Conservation (phyloP, 2,113 vertebrate genomes). For the Rhinoptilus africanus region DNA sequence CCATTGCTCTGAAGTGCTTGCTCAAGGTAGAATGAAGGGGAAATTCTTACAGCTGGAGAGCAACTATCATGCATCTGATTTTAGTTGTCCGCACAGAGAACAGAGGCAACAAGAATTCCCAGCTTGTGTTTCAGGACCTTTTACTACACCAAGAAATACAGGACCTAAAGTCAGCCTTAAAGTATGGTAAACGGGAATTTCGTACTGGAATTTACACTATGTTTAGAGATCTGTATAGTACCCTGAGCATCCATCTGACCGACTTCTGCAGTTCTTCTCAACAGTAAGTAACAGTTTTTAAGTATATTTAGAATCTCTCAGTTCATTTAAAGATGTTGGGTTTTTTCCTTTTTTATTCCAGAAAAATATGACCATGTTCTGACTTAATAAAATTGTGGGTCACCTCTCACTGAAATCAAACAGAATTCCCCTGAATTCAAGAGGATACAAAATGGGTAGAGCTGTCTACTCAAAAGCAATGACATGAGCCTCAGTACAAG, state of each 20-base stretch:
- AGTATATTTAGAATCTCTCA: neutral
- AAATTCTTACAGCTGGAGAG: neutral
- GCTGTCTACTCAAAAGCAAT: neutral
- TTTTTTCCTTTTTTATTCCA: neutral
- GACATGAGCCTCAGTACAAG: neutral
- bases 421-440: neutral
- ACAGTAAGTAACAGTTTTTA: neutral
- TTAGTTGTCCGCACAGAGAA: neutral
- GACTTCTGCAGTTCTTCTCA: neutral
- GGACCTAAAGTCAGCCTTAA: neutral
- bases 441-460: neutral
- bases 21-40: neutral
- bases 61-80: fast-evolving
- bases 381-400: neutral
- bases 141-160: neutral
- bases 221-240: neutral
- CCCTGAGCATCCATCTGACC: neutral
- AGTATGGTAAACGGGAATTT: neutral
- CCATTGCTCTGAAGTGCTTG: neutral
- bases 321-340: neutral
- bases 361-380: neutral
- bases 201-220: neutral
- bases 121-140: neutral
- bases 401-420: neutral
- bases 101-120: neutral